Base-by-base conservation (phyloP, 2,888 invertebrate species). In the Stegophylla sp. region DNA sequence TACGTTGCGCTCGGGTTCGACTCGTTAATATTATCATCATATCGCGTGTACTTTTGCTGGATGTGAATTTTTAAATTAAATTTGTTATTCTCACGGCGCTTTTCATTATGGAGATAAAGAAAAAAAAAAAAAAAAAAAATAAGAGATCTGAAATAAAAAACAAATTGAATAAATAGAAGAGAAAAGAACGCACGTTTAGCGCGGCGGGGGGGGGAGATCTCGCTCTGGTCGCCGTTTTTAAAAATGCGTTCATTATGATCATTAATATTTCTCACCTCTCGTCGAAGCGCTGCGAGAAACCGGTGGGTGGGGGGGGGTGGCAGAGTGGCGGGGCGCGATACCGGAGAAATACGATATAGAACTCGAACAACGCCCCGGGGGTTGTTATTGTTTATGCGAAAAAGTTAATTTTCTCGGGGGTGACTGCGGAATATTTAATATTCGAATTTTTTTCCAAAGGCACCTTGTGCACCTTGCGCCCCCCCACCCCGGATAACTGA, bases 391-490 rank as follows among this genome's bases (percentile, higher is more conserved):
- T 77, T 67, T 77, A 77, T 77, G 67, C 12, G 56, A 56, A 77
- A 77, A 56, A 67, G 66, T 77, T 77, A 67, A 77, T 77, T 77
- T 77, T 67, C 76, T 56, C 67, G 43, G 76, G 43, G 76, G 56
- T 56, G 76, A 66, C 76, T 26, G 56, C 28, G 56, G 76, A 67
- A 67, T 77, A 77, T 45, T 67, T 77, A 56, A 77, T 67, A 45
- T 45, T 67, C 12, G 43, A 53, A 76, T 43, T 43, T 56, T 43
- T 56, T 53, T 63, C 51, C 51, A 15, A 66, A 53, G 28, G 66
- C n/a, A 56, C 45, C 45, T 7, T 12, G 15, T 41, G n/a, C 17
- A 41, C 48, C n/a, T n/a, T n/a, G 12, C 59, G 20, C n/a, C n/a
- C 45, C 12, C n/a, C 3, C 20, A 2, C 20, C 9, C 56, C 23